These are phyloP conservation scores for Vannuccia rotundouncinata DNA, from an alignment of 2,888 invertebrate genomes.

Conservation along the genomic window DNA sequence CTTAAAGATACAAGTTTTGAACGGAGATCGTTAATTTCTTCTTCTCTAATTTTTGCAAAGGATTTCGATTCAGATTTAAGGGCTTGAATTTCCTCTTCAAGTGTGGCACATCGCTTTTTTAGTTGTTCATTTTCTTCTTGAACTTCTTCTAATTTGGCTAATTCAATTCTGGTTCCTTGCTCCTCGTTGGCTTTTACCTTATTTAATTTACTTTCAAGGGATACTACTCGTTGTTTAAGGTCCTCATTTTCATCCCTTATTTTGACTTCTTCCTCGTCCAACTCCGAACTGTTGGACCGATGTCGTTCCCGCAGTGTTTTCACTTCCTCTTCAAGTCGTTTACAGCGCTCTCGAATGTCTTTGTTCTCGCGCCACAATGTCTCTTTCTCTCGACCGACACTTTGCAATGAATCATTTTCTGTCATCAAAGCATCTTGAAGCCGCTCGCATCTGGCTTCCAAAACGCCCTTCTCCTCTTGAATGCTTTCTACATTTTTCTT, in stretches of 20 bases:
- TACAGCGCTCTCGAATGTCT: background rate
- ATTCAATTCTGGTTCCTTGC: background rate
- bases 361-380: background rate
- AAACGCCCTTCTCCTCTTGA: background rate
- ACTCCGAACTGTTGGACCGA: background rate
- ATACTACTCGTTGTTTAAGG: background rate
- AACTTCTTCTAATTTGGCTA: background rate
- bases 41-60: background rate
- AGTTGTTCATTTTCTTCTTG: background rate
- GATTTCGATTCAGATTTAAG: background rate
- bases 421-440: slow-evolving; percentile 10
- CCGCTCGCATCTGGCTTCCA: background rate
- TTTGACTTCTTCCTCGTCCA: background rate
- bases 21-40: background rate
- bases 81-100: background rate
- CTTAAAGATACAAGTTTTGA: background rate
- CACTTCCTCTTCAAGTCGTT: background rate
- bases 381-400: slow-evolving; percentile 5
- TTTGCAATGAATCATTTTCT: slow-evolving; percentile 14
- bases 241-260: slow-evolving; percentile 13
- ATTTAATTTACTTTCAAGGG: background rate
- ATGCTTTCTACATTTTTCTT: background rate
- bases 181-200: background rate
- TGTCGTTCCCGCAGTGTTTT: background rate
- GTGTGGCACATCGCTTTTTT: background rate